Percentiles rank a stretch among this genome's conserved stretches.
These are phyloP conservation scores for Helicoverpa armigera DNA, from an alignment of 1,140 invertebrate genomes.

Conservation along the genomic window DNA sequence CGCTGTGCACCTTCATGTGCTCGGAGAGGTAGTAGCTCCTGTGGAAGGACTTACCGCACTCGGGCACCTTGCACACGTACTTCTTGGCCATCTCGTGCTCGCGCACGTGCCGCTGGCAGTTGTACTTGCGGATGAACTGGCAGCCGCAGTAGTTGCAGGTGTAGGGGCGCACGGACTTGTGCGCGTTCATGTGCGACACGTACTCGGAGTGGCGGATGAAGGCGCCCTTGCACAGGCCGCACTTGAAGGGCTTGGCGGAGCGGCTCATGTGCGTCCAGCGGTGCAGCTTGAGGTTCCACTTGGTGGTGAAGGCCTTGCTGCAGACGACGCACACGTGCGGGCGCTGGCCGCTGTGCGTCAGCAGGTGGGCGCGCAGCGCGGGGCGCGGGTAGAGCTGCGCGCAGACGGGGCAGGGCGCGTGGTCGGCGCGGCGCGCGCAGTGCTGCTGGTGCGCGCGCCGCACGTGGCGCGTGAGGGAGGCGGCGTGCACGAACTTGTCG, in stretches of 20 bases:
- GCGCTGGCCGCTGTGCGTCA: conserved; percentile 91
- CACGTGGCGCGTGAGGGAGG: conserved; percentile 94
- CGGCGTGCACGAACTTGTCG: conserved; percentile 93
- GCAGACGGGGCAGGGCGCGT: conserved; percentile 36
- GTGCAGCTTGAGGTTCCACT: conserved; percentile 96
- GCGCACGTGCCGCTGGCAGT: conserved; percentile 95
- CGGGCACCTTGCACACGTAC: conserved; percentile 92
- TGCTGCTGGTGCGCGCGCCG: conserved; percentile 90
- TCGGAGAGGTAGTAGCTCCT: conserved; percentile 95
- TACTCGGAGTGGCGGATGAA: conserved; percentile 93
- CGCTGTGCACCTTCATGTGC: conserved; percentile 94
- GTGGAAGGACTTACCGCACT: conserved; percentile 95
- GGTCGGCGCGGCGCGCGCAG: conserved; percentile 89
- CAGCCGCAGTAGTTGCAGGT: conserved; percentile 97
- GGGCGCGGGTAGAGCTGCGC: conserved; percentile 88
- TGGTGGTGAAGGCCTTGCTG: conserved; percentile 94
- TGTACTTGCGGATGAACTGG: conserved; percentile 97
- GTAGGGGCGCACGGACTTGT: conserved; percentile 93
- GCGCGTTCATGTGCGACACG: conserved; percentile 94
- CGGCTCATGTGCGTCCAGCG: conserved; percentile 95
- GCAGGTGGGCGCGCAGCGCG: conserved; percentile 93
- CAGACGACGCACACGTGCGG: conserved; percentile 94
- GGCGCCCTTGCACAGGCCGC: conserved; percentile 93
- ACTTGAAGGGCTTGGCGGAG: conserved; percentile 94
- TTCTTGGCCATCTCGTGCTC: conserved; percentile 96